Percentiles rank a stretch among this genome's conserved stretches.
Evolutionary conservation across 2,113 vertebrate genomes (phyloP).

Genomic region (Thunnus maccoyii): DNA sequence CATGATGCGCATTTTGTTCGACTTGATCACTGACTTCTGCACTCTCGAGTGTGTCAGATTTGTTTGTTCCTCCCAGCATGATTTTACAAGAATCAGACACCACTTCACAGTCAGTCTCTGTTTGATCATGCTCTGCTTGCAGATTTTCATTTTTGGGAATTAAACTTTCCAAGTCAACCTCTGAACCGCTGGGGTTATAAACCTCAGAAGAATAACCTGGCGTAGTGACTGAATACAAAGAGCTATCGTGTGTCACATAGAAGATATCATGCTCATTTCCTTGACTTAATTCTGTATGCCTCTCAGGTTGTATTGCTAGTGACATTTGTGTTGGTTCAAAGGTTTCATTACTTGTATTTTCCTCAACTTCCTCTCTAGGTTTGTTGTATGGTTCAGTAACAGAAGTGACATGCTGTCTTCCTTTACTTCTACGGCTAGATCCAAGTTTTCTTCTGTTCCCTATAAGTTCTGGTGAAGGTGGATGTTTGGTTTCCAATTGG

Average conservation of each 20-base stretch:
- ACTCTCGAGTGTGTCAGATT: background rate
- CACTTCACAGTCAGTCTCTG: background rate
- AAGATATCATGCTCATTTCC: background rate
- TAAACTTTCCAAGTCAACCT: background rate
- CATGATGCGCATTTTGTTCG: constrained; percentile 12
- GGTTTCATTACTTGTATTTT: constrained; percentile 8
- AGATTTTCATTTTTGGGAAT: constrained; percentile 1
- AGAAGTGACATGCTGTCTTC: background rate
- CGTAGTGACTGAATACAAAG: background rate
- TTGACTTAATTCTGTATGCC: constrained; percentile 17
- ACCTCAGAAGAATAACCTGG: constrained; percentile 8
- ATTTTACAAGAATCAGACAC: background rate
- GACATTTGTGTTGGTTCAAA: background rate
- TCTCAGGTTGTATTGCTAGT: background rate
- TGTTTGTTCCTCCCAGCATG: background rate
- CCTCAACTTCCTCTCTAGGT: constrained; percentile 50
- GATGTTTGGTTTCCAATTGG: constrained; percentile 6
- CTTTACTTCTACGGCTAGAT: constrained; percentile 55
- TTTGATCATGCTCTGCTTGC: background rate
- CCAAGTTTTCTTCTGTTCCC: constrained; percentile 63
- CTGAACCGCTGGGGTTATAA: background rate
- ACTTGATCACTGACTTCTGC: background rate
- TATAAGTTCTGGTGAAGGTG: constrained; percentile 10
- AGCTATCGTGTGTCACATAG: background rate
- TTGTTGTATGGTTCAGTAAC: constrained; percentile 7